Conservation (phyloP, 2,888 invertebrate species). For the Orthonevra nobilis region DNA sequence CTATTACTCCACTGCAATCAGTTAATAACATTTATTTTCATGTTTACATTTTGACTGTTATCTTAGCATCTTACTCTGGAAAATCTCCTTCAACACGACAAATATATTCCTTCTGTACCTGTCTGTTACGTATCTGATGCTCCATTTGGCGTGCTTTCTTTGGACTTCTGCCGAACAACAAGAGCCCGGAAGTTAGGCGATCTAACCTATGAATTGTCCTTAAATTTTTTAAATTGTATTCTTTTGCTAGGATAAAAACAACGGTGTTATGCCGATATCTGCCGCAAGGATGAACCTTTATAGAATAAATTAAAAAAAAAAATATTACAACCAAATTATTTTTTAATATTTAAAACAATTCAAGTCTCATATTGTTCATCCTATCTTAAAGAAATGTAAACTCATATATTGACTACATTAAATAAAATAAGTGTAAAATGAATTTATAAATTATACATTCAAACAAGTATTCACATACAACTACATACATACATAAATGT, state of each 20-base stretch:
- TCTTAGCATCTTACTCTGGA: slow-evolving; percentile 86
- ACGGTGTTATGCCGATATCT: slow-evolving; percentile 98
- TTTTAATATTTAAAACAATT: too few species aligned
- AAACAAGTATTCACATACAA: too few species aligned
- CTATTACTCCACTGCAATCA: slow-evolving; percentile 85
- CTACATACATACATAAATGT: too few species aligned
- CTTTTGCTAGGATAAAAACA: slow-evolving; percentile 97
- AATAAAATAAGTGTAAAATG: too few species aligned
- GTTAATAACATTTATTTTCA: slow-evolving; percentile 1
- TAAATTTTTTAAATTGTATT: slow-evolving; percentile 95
- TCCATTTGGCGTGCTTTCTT: slow-evolving; percentile 97
- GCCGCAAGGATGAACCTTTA: slow-evolving; percentile 99
- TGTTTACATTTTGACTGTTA: background rate
- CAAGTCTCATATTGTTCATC: too few species aligned
- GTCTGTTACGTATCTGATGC: slow-evolving; percentile 94
- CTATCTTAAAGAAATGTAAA: too few species aligned
- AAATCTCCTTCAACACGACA: slow-evolving; percentile 97
- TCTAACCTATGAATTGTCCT: slow-evolving; percentile 97
- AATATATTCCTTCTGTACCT: slow-evolving; percentile 96
- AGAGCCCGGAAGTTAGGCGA: slow-evolving; percentile 94
- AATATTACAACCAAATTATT: too few species aligned
- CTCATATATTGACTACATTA: too few species aligned
- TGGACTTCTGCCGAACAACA: slow-evolving; percentile 95
- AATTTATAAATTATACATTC: too few species aligned
- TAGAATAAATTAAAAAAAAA: too few species aligned